Evolutionary conservation across 1,140 invertebrate species (phyloP).

Genomic region (Drosophila burlai): DNA sequence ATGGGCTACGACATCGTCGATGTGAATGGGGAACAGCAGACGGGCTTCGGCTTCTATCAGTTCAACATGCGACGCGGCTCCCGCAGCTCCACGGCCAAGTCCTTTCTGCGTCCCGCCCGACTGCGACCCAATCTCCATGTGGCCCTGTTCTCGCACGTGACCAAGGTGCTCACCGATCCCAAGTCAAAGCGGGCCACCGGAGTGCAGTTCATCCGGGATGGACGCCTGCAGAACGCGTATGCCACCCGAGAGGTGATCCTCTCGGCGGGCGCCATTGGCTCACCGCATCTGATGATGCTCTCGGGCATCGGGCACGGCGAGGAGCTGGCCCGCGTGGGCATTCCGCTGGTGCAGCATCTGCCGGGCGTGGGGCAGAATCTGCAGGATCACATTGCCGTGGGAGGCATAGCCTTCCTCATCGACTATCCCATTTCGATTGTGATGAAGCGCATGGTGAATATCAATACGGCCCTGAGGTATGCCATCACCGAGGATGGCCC

Average conservation of each 20-base stretch:
- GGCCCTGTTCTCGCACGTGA: conserved; percentile 91
- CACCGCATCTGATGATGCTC: conserved; percentile 93
- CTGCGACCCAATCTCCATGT: conserved; percentile 91
- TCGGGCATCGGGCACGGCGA: conserved; percentile 92
- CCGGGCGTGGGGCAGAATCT: conserved; percentile 93
- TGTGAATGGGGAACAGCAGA: conserved; percentile 92
- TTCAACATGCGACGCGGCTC: conserved; percentile 92
- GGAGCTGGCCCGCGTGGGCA: conserved; percentile 89
- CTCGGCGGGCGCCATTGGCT: conserved; percentile 91
- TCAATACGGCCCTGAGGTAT: conserved; percentile 91
- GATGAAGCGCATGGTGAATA: conserved; percentile 90
- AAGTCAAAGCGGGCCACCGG: conserved; percentile 90
- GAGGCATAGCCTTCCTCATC: conserved; percentile 92
- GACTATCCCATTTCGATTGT: conserved; percentile 92
- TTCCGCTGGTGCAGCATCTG: conserved; percentile 89
- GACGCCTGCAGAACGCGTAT: conserved; percentile 88
- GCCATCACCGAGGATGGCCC: conserved; percentile 92
- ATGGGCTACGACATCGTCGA: conserved; percentile 94
- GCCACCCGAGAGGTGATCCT: conserved; percentile 92
- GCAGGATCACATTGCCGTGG: conserved; percentile 94
- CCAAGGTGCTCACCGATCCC: conserved; percentile 91
- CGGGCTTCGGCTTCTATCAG: conserved; percentile 92
- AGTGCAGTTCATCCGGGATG: conserved; percentile 91
- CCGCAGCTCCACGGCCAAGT: conserved; percentile 92
- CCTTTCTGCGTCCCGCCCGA: conserved; percentile 91